These are phyloP conservation scores for Micronisus gabar DNA, from an alignment of 2,113 vertebrate species.

Conservation along the genomic window DNA sequence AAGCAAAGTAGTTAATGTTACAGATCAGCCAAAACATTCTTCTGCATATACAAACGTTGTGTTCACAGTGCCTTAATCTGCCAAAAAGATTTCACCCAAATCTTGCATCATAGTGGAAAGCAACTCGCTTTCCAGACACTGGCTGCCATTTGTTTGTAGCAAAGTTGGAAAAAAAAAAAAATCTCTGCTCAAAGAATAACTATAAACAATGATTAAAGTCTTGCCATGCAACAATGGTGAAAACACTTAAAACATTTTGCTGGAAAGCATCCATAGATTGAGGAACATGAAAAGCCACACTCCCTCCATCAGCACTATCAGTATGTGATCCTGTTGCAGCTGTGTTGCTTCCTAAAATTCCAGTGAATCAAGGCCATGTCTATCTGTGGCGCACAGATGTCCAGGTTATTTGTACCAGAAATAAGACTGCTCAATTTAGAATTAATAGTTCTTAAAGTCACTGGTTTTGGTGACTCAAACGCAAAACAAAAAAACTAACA, in stretches of 20 bases:
- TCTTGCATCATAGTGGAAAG: not conserved
- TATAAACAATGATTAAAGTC: not conserved
- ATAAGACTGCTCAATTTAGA: not conserved
- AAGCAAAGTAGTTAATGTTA: not conserved
- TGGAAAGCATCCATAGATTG: not conserved
- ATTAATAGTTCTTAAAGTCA: not conserved
- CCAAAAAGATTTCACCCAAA: not conserved
- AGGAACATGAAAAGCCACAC: not conserved
- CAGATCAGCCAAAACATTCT: not conserved
- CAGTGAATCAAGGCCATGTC: not conserved
- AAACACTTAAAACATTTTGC: not conserved
- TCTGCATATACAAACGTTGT: not conserved
- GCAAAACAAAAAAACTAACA: not conserved
- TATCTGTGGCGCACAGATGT: not conserved
- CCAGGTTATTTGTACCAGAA: not conserved
- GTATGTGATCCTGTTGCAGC: not conserved
- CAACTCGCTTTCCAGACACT: not conserved
- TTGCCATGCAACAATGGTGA: not conserved
- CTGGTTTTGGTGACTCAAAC: not conserved
- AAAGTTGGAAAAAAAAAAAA: not conserved
- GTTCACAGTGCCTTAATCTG: not conserved
- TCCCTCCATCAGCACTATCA: not conserved
- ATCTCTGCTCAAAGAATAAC: not conserved
- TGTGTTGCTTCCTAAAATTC: not conserved
- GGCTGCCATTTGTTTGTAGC: not conserved